Base-by-base conservation (phyloP, 2,797 vertebrate genomes). In the Onychomys torridus region DNA sequence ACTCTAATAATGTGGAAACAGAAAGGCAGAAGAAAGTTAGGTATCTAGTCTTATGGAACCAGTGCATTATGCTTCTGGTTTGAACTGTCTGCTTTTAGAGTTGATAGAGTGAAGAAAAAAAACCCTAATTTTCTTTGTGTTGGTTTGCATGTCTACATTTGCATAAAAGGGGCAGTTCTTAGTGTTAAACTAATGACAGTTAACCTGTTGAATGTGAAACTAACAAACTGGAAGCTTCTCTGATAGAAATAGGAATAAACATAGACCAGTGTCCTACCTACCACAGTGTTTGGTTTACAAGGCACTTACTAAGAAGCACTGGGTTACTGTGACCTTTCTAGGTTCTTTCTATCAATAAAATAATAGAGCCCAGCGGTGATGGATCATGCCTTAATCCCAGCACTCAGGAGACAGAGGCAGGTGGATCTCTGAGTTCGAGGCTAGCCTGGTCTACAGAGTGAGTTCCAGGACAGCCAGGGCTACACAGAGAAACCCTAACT, bases 261-360 rank as follows among this genome's bases (percentile, higher is more conserved):
- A 9, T 19, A 96, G 19, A 40, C 25, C 40, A 63, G 69, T 59
- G 43, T 89, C 82, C 52, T 67, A n/a, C 69, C 7, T 92, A 52
- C 14, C 23, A 27, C 55, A 89, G 67, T 52, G 16, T 46, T 81
- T 95, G 73, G 81, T 69, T 92, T 92, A 92, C 27, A 94, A 73
- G 6, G 43, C 75, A 86, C 14, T 76, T 94, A 88, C 10, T 59
- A 88, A 90, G 52, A 19, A 92, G 78, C 17, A 29, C 67, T 55
- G 46, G n/a, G 29, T 82, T 59, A 32, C 32, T 49, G 61, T 61
- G 17, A 23, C 25, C 88, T 94, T 96, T 81, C 61, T 77, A 49
- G 52, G 34, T 52, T 52, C 49, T 52, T 88, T 61, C 61, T 69
- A 76, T 27, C n/a, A 93, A 93, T 90, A 59, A 95, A 82, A 90